Evolutionary conservation across 2,113 vertebrate genomes (phyloP), one percentile per base, ranked within the genome.

Genomic region (Prietella phreatophila): DNA sequence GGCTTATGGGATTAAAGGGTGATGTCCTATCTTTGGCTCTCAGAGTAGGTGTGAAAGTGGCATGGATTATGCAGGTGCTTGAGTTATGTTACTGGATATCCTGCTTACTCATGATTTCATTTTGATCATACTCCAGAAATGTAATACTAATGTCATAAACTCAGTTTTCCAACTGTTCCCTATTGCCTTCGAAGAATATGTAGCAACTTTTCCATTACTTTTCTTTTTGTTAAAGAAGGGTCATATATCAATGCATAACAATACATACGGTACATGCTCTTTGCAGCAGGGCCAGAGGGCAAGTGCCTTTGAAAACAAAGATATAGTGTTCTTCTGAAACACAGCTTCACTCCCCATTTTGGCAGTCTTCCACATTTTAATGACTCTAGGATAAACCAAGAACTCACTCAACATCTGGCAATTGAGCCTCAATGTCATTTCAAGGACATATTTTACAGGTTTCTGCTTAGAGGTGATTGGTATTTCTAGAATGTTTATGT

Each of bases 301-400:
- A 85, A 78, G 88, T 88, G 78, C 47, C 27, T 75, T 63, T 84
- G 65, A 55, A 87, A 90, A 92, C 88, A 92, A 92, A 92, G 88
- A 61, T 27, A 79, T 56, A 88, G 89, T 90, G 90, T 92, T 89
- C 69, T 53, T 61, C 75, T 65, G 25, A 83, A 85, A 76, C 84
- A 55, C 80, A 63, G 69, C 67, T n/a, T 84, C 73, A 56, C 63
- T 83, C 58, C 39, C 33, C 47, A 36, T 88, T 85, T 78, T 85
- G 86, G 88, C 89, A 67, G 42, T 53, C 75, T 9, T 87, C 69
- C 82, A 76, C 56, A 47, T 88, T 88, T 91, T 86, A 90, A 88
- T 83, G 50, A 89, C 20, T 71, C 22, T 73, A 58, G 87, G 67
- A 89, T 85, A 89, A 80, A 85, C 84, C 69, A 80, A 81, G 85